These are phyloP conservation scores for Andinoacara biseriatus DNA, from an alignment of 2,113 vertebrate genomes.

Conservation along the genomic window DNA sequence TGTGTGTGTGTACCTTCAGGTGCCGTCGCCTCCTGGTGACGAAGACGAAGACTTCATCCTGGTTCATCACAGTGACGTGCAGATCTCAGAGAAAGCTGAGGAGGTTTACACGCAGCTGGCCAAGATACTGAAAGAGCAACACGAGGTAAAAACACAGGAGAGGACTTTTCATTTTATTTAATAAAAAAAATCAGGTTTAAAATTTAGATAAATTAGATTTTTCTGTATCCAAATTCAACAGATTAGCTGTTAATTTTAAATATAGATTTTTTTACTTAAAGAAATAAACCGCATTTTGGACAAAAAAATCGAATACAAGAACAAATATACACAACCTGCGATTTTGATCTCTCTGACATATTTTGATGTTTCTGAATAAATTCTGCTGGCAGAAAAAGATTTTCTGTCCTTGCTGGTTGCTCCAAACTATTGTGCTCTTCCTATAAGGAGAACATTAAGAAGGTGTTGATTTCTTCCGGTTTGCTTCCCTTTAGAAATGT, in stretches of 20 bases:
- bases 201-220: fast-evolving
- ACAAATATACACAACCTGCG: no score
- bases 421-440: neutral
- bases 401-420: neutral
- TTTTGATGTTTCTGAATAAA: neutral
- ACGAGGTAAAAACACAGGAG: conserved; percentile 79
- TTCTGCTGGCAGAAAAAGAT: neutral
- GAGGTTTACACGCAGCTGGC: conserved; percentile 88
- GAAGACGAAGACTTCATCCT: conserved; percentile 94
- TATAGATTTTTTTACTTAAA: neutral
- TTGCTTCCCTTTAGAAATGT: conserved; percentile 86
- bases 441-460: neutral
- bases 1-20: conserved; percentile 67
- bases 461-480: neutral
- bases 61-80: conserved; percentile 90
- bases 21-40: conserved; percentile 91
- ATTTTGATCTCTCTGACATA: neutral
- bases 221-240: neutral
- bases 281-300: neutral
- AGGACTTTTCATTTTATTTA: no score
- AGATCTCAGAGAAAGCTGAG: conserved; percentile 88
- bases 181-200: fast-evolving
- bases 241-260: neutral
- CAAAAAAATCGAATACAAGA: neutral
- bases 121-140: conserved; percentile 90